phyloP scores from a whole-genome alignment of 2,797 vertebrate species.

The Sebastes glaucus region DNA sequence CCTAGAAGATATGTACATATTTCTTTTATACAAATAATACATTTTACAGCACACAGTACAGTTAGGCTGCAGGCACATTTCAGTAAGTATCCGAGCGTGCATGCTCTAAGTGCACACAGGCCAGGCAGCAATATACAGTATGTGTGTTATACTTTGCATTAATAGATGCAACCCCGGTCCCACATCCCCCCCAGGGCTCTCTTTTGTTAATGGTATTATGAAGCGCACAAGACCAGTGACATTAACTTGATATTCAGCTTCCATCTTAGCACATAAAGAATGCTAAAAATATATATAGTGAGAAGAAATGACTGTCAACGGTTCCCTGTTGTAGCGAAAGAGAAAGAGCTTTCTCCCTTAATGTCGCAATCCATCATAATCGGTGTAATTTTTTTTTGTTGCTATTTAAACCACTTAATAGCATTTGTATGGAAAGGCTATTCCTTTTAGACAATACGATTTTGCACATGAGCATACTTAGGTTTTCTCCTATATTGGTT shows the following conservation, averaged over 20 bases:
- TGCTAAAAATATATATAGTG: slow-evolving; percentile 37
- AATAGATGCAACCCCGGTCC: slow-evolving; percentile 59
- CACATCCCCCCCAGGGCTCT: slow-evolving; percentile 62
- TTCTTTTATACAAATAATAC: slow-evolving; percentile 11
- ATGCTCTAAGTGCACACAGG: slow-evolving; percentile 44
- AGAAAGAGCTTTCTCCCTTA: slow-evolving; percentile 36
- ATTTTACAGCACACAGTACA: slow-evolving; percentile 10
- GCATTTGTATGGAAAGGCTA: slow-evolving; percentile 2
- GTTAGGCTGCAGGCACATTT: slow-evolving; percentile 44
- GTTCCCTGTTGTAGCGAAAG: slow-evolving; percentile 21
- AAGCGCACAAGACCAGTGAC: slow-evolving; percentile 68
- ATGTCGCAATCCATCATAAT: slow-evolving; percentile 51
- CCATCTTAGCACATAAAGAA: slow-evolving; percentile 45
- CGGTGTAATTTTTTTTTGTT: slow-evolving; percentile 4
- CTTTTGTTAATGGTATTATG: slow-evolving; percentile 71
- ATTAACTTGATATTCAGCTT: slow-evolving; percentile 72
- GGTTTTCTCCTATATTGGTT: neutral
- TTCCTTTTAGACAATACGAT: neutral
- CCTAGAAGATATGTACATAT: neutral
- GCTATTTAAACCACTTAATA: slow-evolving; percentile 34
- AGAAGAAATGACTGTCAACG: slow-evolving; percentile 26
- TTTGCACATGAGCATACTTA: neutral
- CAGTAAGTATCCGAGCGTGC: slow-evolving; percentile 32
- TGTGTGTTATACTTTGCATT: slow-evolving; percentile 61
- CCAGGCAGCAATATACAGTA: slow-evolving; percentile 32